Base-by-base conservation (phyloP, 2,113 vertebrate species). In the Dasyprocta punctata region DNA sequence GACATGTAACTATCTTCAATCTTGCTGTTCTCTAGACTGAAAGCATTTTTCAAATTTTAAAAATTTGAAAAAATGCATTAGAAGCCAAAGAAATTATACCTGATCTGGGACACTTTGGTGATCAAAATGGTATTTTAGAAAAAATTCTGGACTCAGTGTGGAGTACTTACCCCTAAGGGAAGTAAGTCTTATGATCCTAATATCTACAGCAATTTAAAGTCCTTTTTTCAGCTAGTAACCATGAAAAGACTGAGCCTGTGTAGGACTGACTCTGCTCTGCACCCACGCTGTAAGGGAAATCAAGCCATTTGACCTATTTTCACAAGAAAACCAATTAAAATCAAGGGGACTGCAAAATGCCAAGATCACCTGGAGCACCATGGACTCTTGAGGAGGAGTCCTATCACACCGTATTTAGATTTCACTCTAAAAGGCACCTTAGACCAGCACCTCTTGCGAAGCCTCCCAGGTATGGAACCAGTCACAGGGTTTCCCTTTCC, bases 321-420 rank as follows among this genome's bases (percentile, higher is more conserved):
- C 60, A 88, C 77, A 96, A 92, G 63, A 52, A 96, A 97, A 78
- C 33, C 47, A 94, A 78, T 96, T 94, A 95, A 88, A 73, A 78
- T 58, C 26, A 88, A 96, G 6, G 33, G 24, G 20, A 41, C 16
- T 97, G 16, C 67, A 87, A 95, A 92, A 77, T n/a, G 58, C 52
- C 36, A 86, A 82, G 80, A 82, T 90, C 28, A 89, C 54, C 22
- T 90, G 73, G 78, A 94, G 65, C 4, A 22, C 14, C 10, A 9
- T 10, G 28, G 12, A 20, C 54, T 89, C 17, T 24, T 52, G 36
- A 49, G 33, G 13, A 63, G 8, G 38, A 86, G 1, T 44, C 41
- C 30, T 86, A 63, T n/a, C 89, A 86, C 30, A 73, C 13, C 41
- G 47, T 38, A 90, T 5, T 90, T 47, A 30, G 33, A 36, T 86